A percentile compares a stretch with the other conserved stretches of the same genome.
Conservation (phyloP, 2,888 invertebrate species). For the Phoenoteleia sp. region DNA sequence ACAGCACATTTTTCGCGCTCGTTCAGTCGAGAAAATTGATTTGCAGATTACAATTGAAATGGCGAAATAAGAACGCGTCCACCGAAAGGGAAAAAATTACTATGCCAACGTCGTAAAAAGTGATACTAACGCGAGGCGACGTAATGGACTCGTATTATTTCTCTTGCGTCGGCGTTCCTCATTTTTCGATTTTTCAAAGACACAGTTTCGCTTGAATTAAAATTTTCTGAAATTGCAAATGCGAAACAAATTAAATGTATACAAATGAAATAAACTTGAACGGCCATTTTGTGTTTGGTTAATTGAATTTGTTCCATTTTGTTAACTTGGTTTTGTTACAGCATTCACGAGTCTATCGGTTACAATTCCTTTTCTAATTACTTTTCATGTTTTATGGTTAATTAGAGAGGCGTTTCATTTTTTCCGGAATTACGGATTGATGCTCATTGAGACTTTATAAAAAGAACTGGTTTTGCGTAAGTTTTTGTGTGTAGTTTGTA, state of each 20-base stretch:
- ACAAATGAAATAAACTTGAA: too few relatives aligned
- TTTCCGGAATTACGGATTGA: conserved; percentile 49
- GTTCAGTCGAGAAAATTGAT: conserved; percentile 25
- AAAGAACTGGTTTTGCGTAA: conserved; percentile 24
- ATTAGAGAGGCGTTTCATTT: conserved; percentile 55
- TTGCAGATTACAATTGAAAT: background rate
- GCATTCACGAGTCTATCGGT: too few relatives aligned
- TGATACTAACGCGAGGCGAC: conserved; percentile 18
- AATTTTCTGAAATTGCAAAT: too few relatives aligned
- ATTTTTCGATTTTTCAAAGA: background rate
- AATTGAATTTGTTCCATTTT: too few relatives aligned
- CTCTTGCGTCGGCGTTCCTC: conserved; percentile 1
- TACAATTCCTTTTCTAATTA: conserved; percentile 37
- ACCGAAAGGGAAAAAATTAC: conserved; percentile 21
- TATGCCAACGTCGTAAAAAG: conserved; percentile 31
- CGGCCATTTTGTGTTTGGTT: too few relatives aligned
- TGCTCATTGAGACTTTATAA: conserved; percentile 37
- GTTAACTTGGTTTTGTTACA: too few relatives aligned
- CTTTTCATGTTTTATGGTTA: conserved; percentile 45
- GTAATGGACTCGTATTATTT: conserved; percentile 23
- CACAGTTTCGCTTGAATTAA: too few relatives aligned
- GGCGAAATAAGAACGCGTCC: conserved; percentile 14
- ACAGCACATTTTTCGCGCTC: too few relatives aligned
- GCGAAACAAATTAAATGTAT: too few relatives aligned
- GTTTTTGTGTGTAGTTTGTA: too few relatives aligned